A percentile compares a stretch with the other conserved stretches of the same genome.
These are phyloP conservation scores for Psittacus erithacus DNA, from an alignment of 2,113 vertebrate genomes.

Conservation along the genomic window DNA sequence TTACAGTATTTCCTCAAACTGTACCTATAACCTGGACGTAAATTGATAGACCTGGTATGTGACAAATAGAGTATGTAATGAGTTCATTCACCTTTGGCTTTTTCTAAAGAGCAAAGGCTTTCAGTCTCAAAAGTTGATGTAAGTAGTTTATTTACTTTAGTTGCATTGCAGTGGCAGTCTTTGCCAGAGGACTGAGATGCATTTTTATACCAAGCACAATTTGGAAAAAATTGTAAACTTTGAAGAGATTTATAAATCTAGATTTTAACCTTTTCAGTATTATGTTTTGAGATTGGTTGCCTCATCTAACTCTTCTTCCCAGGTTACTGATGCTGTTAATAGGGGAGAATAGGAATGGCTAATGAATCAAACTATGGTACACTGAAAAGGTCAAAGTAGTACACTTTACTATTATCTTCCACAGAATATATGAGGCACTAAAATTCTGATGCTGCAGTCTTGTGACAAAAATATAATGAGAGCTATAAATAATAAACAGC, in stretches of 20 bases:
- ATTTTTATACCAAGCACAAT: conserved; percentile 33
- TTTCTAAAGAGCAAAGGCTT: neutral
- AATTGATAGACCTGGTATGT: neutral
- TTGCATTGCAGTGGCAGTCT: conserved; percentile 18
- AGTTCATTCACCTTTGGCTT: neutral
- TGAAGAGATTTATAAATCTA: conserved; percentile 51
- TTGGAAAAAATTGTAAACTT: conserved; percentile 64
- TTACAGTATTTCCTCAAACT: neutral
- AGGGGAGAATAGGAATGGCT: conserved; percentile 52
- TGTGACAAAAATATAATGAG: conserved; percentile 76
- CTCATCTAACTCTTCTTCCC: conserved; percentile 20
- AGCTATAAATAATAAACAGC: conserved; percentile 74
- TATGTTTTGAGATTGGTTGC: conserved; percentile 61
- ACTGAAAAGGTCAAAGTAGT: conserved; percentile 70
- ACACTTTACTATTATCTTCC: conserved; percentile 69
- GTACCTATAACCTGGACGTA: neutral
- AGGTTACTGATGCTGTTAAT: conserved; percentile 63
- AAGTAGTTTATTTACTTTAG: conserved; percentile 33
- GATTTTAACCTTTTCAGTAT: conserved; percentile 70
- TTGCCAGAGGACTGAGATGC: conserved; percentile 3
- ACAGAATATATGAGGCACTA: conserved; percentile 70
- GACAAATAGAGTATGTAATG: neutral
- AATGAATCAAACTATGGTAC: conserved; percentile 71
- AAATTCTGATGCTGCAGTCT: conserved; percentile 65
- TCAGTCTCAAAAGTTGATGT: neutral